Base-by-base conservation (phyloP, 53 echinoderm and acorn worm genomes). In the Astropecten irregularis region DNA sequence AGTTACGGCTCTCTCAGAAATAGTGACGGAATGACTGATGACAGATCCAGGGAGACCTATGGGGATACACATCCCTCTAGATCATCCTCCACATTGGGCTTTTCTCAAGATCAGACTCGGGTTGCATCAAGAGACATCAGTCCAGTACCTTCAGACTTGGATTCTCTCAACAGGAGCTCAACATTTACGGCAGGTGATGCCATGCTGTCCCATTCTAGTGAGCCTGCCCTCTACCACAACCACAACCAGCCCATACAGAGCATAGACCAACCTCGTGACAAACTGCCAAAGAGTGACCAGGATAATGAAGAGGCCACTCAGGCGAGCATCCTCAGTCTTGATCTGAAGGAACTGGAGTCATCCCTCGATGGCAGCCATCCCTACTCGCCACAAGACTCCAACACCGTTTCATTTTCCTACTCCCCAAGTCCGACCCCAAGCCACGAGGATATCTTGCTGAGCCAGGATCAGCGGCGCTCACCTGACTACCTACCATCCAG, bases 321-420 rank as follows among this genome's bases (percentile, higher is more conserved):
- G n/a, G 48, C 31, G 46, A 28, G 13, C 13, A 62, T n/a, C 44
- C 47, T 79, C 60, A 46, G 27, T 62, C 47, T 68, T 40, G 28
- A 44, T 44, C 47, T 62, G 6, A 59, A 48, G 33, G 61, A 79
- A 19, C 15, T 74, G 57, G 74, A 74, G 8, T 5, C 18, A 5
- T 47, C 48, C 10, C 42, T 42, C 42, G 46, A 61, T 11, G 22
- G 46, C 21, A 60, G 47, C 61, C 79, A 13, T 5, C 46, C 79
- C 1, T 56, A 79, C 18, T 79, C 79, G 6, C 30, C 79, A 28
- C 61, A 79, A 46, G 79, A 79, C 48, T 37, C 79, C 3, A 56
- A 61, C 79, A 79, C 79, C 46, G 46, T 56, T n/a, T 79, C 79
- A 44, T 79, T 60, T 28, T 79, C 79, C 31, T 79, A 79, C 47